Conservation (phyloP, 2,113 vertebrate species). For the Myrmecophaga tridactyla region DNA sequence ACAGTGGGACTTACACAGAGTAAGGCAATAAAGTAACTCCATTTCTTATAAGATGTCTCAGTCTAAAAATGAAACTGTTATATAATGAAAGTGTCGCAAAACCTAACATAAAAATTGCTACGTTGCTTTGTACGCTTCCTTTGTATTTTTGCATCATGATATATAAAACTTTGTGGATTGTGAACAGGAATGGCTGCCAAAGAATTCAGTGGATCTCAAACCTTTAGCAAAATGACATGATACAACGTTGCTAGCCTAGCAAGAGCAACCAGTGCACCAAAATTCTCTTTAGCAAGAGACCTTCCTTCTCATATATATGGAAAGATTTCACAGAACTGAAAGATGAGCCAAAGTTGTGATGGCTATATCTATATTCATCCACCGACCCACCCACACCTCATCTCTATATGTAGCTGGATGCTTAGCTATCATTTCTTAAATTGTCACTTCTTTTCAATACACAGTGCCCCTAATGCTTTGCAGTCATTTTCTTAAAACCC, state of each 20-base stretch:
- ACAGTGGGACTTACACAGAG: neutral
- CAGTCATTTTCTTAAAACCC: neutral
- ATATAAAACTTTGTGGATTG: neutral
- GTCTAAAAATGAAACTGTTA: constrained; percentile 33
- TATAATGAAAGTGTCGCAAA: neutral
- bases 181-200: neutral
- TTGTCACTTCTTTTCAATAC: neutral
- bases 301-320: neutral
- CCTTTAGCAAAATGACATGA: neutral
- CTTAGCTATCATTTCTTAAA: neutral
- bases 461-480: neutral
- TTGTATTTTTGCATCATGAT: neutral
- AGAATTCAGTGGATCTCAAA: neutral
- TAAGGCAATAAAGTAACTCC: neutral
- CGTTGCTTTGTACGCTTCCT: neutral
- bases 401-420: neutral
- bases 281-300: neutral
- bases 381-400: neutral
- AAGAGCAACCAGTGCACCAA: neutral
- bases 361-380: neutral
- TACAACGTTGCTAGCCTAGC: neutral
- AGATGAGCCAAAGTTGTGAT: neutral
- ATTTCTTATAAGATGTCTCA: neutral
- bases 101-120: neutral
- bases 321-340: constrained; percentile 11